Evolutionary conservation across 2,113 vertebrate species (phyloP).

Genomic region (Argyrosomus japonicus): DNA sequence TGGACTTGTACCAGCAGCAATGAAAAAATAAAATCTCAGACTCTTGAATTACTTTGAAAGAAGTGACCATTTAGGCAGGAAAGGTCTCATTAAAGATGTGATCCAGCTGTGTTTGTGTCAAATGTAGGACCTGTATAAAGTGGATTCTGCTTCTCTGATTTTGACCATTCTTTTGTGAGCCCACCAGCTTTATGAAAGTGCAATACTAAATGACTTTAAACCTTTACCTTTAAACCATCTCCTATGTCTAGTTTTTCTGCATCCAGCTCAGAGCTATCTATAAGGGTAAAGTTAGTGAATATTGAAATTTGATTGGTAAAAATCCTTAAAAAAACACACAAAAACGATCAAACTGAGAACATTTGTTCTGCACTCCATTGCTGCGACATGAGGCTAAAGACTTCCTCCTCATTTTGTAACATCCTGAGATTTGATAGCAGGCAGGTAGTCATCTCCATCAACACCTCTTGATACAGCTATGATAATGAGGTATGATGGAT

Average conservation of each 20-base stretch:
- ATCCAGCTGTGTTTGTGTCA: background rate
- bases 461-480: conserved; percentile 33
- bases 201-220: background rate
- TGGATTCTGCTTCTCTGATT: background rate
- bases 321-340: background rate
- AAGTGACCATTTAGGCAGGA: background rate
- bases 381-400: background rate
- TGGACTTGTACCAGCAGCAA: background rate
- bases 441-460: conserved; percentile 15
- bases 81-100: background rate
- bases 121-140: background rate
- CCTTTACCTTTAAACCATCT: background rate
- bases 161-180: background rate
- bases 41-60: background rate
- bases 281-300: background rate
- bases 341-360: background rate
- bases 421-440: conserved; percentile 25
- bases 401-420: background rate
- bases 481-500: conserved; percentile 79
- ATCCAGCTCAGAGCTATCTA: background rate
- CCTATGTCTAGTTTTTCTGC: background rate
- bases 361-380: background rate
- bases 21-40: background rate
- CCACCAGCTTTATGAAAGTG: background rate
- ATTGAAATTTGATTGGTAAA: background rate